Evolutionary conservation across 2,888 invertebrate species (phyloP).

Genomic region (Megamerina dolium): DNA sequence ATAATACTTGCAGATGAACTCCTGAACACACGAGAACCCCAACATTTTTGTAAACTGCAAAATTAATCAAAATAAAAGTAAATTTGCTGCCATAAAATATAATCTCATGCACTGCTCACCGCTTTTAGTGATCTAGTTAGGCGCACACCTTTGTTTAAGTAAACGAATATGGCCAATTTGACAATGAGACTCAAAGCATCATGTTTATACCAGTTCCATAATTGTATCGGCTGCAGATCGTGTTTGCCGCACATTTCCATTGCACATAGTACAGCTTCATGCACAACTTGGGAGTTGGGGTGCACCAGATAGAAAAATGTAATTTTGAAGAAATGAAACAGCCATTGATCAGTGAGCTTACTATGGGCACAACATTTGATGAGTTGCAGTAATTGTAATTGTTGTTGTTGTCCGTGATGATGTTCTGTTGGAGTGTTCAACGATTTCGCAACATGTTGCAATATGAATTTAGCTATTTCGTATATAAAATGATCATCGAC

Average conservation of each 20-base stretch:
- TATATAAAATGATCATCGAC: constrained; percentile 23
- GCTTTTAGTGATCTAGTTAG: constrained; percentile 36
- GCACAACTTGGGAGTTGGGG: constrained; percentile 36
- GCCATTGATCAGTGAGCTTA: constrained; percentile 36
- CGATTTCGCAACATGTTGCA: constrained; percentile 20
- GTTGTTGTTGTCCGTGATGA: constrained; percentile 19
- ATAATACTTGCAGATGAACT: constrained; percentile 64
- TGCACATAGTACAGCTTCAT: constrained; percentile 41
- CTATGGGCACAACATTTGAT: constrained; percentile 24
- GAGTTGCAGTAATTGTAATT: constrained; percentile 27
- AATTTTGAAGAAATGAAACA: constrained; percentile 44
- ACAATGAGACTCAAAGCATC: constrained; percentile 40
- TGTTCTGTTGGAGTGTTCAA: constrained; percentile 9
- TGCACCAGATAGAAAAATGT: constrained; percentile 41
- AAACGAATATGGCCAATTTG: constrained; percentile 35
- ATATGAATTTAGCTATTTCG: constrained; percentile 23
- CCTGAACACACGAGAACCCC: constrained; percentile 62
- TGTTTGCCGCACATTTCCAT: constrained; percentile 41
- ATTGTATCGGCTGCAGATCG: constrained; percentile 35
- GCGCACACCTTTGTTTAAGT: constrained; percentile 35
- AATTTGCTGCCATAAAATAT: not conserved
- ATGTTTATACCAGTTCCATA: constrained; percentile 47
- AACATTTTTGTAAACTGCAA: constrained; percentile 58
- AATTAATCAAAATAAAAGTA: constrained; percentile 8
- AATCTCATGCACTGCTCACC: constrained; percentile 24